These are phyloP conservation scores for Bujurquina vittata DNA, from an alignment of 2,113 vertebrate genomes.

Conservation along the genomic window DNA sequence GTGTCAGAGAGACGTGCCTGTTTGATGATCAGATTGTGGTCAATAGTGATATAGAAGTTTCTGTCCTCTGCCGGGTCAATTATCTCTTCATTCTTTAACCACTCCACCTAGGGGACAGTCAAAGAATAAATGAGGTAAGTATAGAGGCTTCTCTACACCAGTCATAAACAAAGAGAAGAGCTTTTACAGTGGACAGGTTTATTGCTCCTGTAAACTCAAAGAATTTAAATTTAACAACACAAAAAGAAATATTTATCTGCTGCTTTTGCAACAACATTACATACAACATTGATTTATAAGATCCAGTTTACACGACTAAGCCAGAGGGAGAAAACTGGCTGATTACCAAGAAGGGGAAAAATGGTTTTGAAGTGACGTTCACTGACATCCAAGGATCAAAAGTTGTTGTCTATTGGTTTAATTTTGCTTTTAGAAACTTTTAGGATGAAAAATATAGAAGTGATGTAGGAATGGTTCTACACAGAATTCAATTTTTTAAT, in stretches of 20 bases:
- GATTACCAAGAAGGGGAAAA: background rate
- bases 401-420: background rate
- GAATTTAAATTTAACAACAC: background rate
- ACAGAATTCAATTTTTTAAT: background rate
- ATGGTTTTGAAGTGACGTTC: background rate
- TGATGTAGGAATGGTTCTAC: background rate
- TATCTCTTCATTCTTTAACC: slow-evolving; percentile 94
- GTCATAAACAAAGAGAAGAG: background rate
- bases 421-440: slow-evolving; percentile 28
- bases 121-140: background rate
- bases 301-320: slow-evolving; percentile 20
- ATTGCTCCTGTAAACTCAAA: background rate
- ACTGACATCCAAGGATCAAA: background rate
- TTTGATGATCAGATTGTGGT: slow-evolving; percentile 97
- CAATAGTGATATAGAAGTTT: slow-evolving; percentile 96
- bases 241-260: background rate
- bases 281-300: background rate
- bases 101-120: slow-evolving; percentile 86
- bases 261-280: background rate
- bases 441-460: slow-evolving; percentile 7
- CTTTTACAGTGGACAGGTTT: background rate
- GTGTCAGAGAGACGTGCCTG: slow-evolving; percentile 95
- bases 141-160: background rate
- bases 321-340: background rate
- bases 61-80: slow-evolving; percentile 93